Base-by-base conservation (phyloP, 92 coral and sea anemone species). In the Isaurus tuberculatus region DNA sequence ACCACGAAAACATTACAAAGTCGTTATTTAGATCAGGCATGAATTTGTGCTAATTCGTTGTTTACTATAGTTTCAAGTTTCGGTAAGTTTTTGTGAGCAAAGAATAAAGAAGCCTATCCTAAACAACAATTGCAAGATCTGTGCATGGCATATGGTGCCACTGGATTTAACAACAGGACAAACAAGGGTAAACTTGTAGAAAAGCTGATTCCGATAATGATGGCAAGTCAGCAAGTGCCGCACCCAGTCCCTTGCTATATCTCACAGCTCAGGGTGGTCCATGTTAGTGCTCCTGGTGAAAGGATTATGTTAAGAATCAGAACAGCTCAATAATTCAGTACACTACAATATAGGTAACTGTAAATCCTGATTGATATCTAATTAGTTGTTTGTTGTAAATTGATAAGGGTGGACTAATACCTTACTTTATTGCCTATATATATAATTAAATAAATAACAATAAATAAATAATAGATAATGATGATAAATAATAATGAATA, bases 81-180 rank as follows among this genome's bases (percentile, higher is more conserved):
- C n/a, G n/a, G n/a, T n/a, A n/a, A n/a, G n/a, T n/a, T n/a, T n/a
- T n/a, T n/a, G n/a, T n/a, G n/a, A n/a, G n/a, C n/a, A n/a, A n/a
- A n/a, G n/a, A n/a, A n/a, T n/a, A n/a, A n/a, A 17, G 17, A 17
- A 17, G 23, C 75, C 25, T 86, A 83, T 53, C 49, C 73, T 30
- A 90, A 84, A 73, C 36, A 34, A 4, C 84, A 90, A 69, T 48
- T 90, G 10, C 89, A 72, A 30, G 20, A 28, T 19, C 88, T 90
- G 26, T 86, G 90, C 51, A 64, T 28, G 25, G 88, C 91, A 79
- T 91, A 87, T 87, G 88, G 84, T 27, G 89, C 84, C 37, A 65
- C 51, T 32, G n/a, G 31, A 11, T 57, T 78, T 57, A 78, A 78
- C 55, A n/a, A 36, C 3, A 71, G 84, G 60, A 77, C 88, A 61